These are phyloP conservation scores for Condylostylus longicornis DNA, from an alignment of 1,140 invertebrate species.

Conservation along the genomic window DNA sequence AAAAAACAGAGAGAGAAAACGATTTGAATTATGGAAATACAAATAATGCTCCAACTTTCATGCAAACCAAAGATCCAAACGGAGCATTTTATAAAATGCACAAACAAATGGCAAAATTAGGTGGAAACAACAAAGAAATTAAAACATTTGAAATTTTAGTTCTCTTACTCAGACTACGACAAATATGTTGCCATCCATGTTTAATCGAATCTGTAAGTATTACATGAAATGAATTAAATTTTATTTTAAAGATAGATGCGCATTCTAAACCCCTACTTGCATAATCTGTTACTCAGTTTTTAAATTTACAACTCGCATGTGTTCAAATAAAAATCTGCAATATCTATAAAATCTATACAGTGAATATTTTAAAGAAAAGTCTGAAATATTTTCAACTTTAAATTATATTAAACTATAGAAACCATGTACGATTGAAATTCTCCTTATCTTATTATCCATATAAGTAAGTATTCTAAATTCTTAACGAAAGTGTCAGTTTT, in stretches of 20 bases:
- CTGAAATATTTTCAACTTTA: no score
- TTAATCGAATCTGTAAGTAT: constrained; percentile 41
- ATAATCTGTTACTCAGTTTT: no score
- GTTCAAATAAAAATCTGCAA: no score
- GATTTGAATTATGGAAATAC: constrained; percentile 21
- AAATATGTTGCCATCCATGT: constrained; percentile 76
- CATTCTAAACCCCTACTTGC: no score
- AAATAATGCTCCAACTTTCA: constrained; percentile 15
- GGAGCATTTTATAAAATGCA: constrained; percentile 39
- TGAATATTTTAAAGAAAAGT: no score
- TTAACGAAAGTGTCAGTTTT: no score
- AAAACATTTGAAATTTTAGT: constrained; percentile 65
- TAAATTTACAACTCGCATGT: no score
- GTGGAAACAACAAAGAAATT: constrained; percentile 41
- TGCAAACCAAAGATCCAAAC: constrained; percentile 31
- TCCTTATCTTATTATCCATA: no score
- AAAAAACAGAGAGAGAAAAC: constrained; percentile 50
- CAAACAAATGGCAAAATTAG: constrained; percentile 41
- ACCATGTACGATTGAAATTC: no score
- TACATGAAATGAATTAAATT: background rate
- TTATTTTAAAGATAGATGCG: background rate
- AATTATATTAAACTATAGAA: no score
- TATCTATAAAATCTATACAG: no score
- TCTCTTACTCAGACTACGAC: constrained; percentile 64
- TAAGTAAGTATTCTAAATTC: no score